A percentile compares a stretch with the other conserved stretches of the same genome.
phyloP scores from a whole-genome alignment of 2,113 vertebrate species.

The Pseudorectes ferrugineus region DNA sequence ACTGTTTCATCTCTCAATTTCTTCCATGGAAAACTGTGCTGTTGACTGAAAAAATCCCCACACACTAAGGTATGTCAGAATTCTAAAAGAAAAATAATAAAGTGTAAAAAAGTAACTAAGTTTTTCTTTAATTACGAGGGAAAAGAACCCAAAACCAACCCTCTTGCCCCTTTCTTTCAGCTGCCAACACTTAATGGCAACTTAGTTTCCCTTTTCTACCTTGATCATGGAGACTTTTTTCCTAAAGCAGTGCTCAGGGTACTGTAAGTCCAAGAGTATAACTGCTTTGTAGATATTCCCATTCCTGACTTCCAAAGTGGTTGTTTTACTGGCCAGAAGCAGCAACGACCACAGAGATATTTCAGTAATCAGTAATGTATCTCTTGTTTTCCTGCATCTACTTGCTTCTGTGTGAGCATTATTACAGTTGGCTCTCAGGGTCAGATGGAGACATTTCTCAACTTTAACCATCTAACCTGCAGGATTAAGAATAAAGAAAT shows the following conservation, averaged over 20 bases:
- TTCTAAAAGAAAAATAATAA: background rate
- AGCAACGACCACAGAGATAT: background rate
- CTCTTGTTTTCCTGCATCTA: background rate
- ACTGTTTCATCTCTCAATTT: background rate
- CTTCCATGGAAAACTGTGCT: background rate
- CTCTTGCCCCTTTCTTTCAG: background rate
- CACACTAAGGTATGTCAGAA: background rate
- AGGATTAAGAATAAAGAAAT: background rate
- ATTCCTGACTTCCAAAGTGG: background rate
- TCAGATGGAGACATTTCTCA: background rate
- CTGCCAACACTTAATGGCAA: background rate
- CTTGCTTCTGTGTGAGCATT: background rate
- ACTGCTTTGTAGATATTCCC: background rate
- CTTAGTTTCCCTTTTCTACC: background rate
- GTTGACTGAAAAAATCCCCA: background rate
- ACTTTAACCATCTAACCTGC: background rate
- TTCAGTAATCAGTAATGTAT: background rate
- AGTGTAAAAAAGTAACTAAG: accelerated
- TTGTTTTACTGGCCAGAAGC: background rate
- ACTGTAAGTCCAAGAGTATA: background rate
- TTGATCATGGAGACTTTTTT: background rate
- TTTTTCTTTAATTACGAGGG: background rate
- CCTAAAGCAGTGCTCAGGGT: background rate
- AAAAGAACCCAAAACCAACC: background rate
- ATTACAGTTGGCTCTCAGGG: background rate